Evolutionary conservation across 2,113 vertebrate species (phyloP), one percentile per base, ranked within the genome.

Genomic region (Lichenostomus cassidix): DNA sequence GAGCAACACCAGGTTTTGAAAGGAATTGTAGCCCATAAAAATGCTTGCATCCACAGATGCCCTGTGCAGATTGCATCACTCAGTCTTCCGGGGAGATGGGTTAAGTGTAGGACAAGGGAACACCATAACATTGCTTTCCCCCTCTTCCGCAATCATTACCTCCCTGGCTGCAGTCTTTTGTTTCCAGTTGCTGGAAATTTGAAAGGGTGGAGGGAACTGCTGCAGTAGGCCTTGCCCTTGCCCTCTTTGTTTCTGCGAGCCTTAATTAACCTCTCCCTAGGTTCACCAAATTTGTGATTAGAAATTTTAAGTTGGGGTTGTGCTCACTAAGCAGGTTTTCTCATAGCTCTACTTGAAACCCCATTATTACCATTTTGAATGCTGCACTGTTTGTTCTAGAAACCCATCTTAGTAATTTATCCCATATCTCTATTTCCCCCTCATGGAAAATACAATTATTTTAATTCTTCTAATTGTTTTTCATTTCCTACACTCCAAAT

Each of bases 381-480:
- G 90, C 79, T 87, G 76, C 83, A 82, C 67, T 95, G 93, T 92
- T 94, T 94, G 71, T 93, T 94, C 53, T 92, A 74, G 96, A 94
- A 97, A 95, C 77, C 78, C 93, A 83, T 96, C 60, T 92, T 96
- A 92, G 94, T 96, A 96, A 97, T 97, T 96, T 96, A 96, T 97
- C 89, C 92, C 77, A 94, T 95, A 95, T 94, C 87, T 96, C 93
- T 92, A 97, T 97, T 96, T 97, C 90, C 77, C 96, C 95, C 95
- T 96, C 91, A 94, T 95, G 97, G 89, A 95, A 96, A 96, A 96
- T 96, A 94, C 90, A 97, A 96, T 97, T 97, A 96, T 96, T 97
- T 92, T 96, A 96, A 97, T 96, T 94, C 96, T 93, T 95, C 81
- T 97, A 96, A 96, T 97, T 97, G 96, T 96, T 97, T 97, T 95